Base-by-base conservation (phyloP, 2,888 invertebrate species). In the Papilio demoleus region DNA sequence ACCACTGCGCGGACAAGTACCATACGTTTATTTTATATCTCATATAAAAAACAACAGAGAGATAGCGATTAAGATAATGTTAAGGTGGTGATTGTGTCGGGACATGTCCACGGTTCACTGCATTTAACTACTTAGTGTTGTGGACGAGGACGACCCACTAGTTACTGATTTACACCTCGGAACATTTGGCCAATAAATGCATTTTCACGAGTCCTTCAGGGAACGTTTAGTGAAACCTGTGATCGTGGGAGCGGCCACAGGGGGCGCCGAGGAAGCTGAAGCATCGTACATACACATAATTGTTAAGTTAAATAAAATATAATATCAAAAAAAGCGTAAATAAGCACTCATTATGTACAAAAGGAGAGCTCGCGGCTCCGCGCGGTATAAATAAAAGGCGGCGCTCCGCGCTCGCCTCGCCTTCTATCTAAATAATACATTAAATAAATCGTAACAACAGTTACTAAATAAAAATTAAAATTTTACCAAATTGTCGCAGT, bases 321-420 rank as follows among this genome's bases (percentile, higher is more conserved):
- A 85, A 88, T 87, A 88, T 88, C 82, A 88, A 90, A 86, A n/a
- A 84, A 90, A 90, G 88, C 90, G 87, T 89, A 88, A 85, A 86
- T 87, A 88, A 91, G 89, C 90, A 90, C 88, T 88, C 85, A 76
- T 82, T 86, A 88, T 88, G 81, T 89, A 88, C 88, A 88, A 77
- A 79, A 79, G 77, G 73, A 40, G 22, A 36, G 60, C n/a, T 53
- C 42, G 50, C 67, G 38, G 61, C 45, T 45, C 40, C 8, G 2
- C 42, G 6, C 8, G 64, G 68, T 34, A 38, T 59, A 27, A 64
- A 47, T 56, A 59, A 9, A 36, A 22, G 1, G 17, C 45, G 45
- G 40, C 27, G 42, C 58, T 59, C 50, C 24, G 47, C 60, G 34
- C 34, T 50, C 14, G 19, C 17, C 40, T 40, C 24, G n/a, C 12